Base-by-base conservation (phyloP, 2,888 invertebrate species). In the Xestia rhomboidea region DNA sequence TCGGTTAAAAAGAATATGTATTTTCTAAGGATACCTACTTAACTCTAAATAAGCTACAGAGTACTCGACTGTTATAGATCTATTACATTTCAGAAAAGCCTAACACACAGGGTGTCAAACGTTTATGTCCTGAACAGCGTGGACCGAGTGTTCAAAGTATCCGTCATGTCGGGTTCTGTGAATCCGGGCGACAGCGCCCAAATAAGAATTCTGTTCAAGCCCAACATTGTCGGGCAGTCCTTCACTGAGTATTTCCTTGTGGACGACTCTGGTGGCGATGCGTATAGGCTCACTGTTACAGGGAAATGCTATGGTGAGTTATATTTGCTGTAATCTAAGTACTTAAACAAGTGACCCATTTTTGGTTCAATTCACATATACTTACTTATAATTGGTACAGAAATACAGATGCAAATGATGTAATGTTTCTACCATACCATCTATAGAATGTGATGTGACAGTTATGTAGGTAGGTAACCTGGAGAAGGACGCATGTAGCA, bases 231-330 rank as follows among this genome's bases (percentile, higher is more conserved):
- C 0, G 93, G 93, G 0, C 95, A 95, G 83, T 93, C 94, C 3
- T 96, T 94, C 84, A 96, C 96, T 1, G 96, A 97, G 63, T 96
- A 96, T 88, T 96, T 92, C 63, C 85, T 95, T 5, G 89, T 96
- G 64, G 95, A 95, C 60, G 95, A 96, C 77, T 93, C 93, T 0
- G 89, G 85, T 54, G 94, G 94, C 2, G 94, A 94, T 84, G 90
- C 88, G 71, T 94, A 93, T 67, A 93, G 93, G 71, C 76, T 96
- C 60, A 96, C 94, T 13, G 93, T 95, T 11, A 93, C 92, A 57
- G 96, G 96, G 30, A 94, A 90, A 88, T 95, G 95, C 79, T 94
- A 91, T 83, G 96, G 96, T 96, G 79, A 93, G 90, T 68, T 63
- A 62, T 54, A 51, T 60, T 44, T 64, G 27, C 2, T 38, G 13